Evolutionary conservation across 1,140 invertebrate genomes (phyloP), one percentile per base, ranked within the genome.

Genomic region (Drosophila quadrilineata): DNA sequence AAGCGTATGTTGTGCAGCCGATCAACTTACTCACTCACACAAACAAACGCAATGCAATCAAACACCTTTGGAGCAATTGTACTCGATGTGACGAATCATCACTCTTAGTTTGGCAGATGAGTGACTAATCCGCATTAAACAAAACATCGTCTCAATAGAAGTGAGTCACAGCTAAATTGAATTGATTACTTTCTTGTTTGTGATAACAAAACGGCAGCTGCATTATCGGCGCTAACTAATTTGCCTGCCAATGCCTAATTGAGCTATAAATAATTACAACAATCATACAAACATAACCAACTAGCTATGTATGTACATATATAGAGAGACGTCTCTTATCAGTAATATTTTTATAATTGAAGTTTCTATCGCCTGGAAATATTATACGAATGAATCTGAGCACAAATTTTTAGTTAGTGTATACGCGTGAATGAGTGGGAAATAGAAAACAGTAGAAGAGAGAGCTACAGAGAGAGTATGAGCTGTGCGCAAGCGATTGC

Each of bases 91-190:
- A 71, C 49, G 56, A 74, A 53, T 65, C 65, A 41, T 50, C n/a
- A n/a, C n/a, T 21, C 54, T 35, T 35, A 45, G 33, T 33, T 50
- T 14, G 46, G 31, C 60, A 21, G 21, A 35, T 28, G 19, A 57
- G 48, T 79, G 66, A 79, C 60, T 80, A 74, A 79, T 70, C 57
- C 35, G 49, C 52, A 52, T 64, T 26, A 48, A n/a, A n/a, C n/a
- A n/a, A n/a, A n/a, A n/a, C 41, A 14, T 9, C 14, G 17, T 8
- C 36, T 33, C 52, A 24, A 38, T 17, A 6, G 16, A 31, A 29
- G 58, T 65, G 62, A 67, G 22, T 60, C 63, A 67, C 57, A 60
- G 14, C 12, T n/a, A 29, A 50, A 59, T 45, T 29, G 14, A 67
- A 53, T 12, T 9, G 22, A 33, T 43, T 3, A 3, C 10, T 35